A percentile compares a stretch with the other conserved stretches of the same genome.
Evolutionary conservation across 2,113 vertebrate genomes (phyloP).

Genomic region (Pituophis catenifer): DNA sequence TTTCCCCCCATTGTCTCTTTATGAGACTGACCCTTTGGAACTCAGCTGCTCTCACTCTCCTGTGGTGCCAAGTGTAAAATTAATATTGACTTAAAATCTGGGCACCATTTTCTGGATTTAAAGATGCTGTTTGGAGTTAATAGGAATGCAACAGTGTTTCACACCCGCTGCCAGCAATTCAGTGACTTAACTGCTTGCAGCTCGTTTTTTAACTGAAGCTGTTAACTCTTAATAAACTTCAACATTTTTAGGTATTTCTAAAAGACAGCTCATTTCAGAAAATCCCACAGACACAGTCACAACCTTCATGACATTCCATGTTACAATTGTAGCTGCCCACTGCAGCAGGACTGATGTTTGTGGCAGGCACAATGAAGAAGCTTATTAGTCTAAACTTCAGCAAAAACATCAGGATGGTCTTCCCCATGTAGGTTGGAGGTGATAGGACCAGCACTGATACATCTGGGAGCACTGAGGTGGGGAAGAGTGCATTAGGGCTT

Average conservation of each 20-base stretch:
- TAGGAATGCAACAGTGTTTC: constrained; percentile 55
- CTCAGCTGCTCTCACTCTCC: constrained; percentile 58
- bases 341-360: not conserved
- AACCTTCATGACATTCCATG: not conserved
- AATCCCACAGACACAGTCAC: not conserved
- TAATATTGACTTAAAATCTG: constrained; percentile 70
- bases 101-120: constrained; percentile 58
- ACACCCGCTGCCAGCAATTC: constrained; percentile 52
- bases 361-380: not conserved
- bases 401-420: not conserved
- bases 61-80: constrained; percentile 70
- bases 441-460: not conserved
- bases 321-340: rapidly evolving
- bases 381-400: not conserved
- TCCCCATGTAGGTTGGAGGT: not conserved
- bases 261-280: not conserved
- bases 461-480: not conserved
- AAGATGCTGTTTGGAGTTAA: constrained; percentile 58
- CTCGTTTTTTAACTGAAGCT: constrained; percentile 44
- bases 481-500: not conserved
- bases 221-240: constrained; percentile 55
- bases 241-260: constrained; percentile 19
- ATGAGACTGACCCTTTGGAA: constrained; percentile 62
- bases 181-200: constrained; percentile 42
- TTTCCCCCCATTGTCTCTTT: constrained; percentile 62